phyloP scores from a whole-genome alignment of 23 tunicate genomes.

The Ascidia mentula region DNA sequence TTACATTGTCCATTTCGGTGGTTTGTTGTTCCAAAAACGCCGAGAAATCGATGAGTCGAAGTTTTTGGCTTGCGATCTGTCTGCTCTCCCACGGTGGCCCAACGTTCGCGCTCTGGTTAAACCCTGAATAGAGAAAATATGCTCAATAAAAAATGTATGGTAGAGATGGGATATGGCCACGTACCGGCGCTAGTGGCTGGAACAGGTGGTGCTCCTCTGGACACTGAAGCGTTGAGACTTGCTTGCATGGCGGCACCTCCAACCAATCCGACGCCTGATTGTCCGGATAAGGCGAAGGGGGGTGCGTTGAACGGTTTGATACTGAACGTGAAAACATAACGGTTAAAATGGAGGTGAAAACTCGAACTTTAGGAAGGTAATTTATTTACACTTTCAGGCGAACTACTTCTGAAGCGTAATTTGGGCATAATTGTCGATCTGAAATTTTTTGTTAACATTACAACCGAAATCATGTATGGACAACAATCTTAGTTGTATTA shows the following conservation, averaged over 20 bases:
- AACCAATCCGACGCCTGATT: slow-evolving; percentile 20
- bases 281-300: slow-evolving; percentile 16
- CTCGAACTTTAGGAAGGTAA: too few relatives aligned
- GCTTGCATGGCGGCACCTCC: slow-evolving; percentile 17
- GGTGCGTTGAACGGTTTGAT: slow-evolving; percentile 57
- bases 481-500: too few relatives aligned
- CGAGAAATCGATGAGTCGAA: slow-evolving; percentile 75
- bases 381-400: too few relatives aligned
- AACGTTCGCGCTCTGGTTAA: slow-evolving; percentile 16
- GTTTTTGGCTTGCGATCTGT: slow-evolving; percentile 79
- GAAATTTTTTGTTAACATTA: too few relatives aligned
- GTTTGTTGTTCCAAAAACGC: slow-evolving; percentile 81
- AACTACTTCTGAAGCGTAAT: too few relatives aligned
- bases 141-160: neutral
- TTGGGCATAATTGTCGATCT: too few relatives aligned
- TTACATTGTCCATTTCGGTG: slow-evolving; percentile 67
- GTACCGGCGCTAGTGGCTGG: slow-evolving; percentile 18
- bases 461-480: too few relatives aligned
- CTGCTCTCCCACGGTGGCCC: slow-evolving; percentile 62
- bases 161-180: neutral
- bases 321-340: slow-evolving; percentile 1
- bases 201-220: slow-evolving; percentile 4
- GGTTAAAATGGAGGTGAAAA: too few relatives aligned
- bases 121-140: slow-evolving; percentile 23
- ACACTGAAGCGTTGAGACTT: neutral